Conservation (phyloP, 1,140 invertebrate species). For the Cydia amplana region DNA sequence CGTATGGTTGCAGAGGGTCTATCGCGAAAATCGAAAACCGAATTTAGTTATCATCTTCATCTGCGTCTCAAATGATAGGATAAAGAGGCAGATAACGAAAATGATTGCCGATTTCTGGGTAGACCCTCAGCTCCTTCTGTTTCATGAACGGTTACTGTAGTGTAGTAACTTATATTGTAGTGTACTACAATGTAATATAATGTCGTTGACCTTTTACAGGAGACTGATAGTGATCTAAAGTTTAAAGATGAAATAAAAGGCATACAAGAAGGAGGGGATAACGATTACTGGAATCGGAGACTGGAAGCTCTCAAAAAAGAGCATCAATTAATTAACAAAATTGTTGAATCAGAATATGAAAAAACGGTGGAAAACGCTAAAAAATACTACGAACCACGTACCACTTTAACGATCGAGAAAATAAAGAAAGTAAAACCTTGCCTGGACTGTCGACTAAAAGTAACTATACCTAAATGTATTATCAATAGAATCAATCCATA, state of each 20-base stretch:
- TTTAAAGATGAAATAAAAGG: constrained; percentile 46
- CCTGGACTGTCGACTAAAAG: constrained; percentile 62
- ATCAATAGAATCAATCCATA: background rate
- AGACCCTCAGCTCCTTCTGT: no score
- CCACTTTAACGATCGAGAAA: constrained; percentile 48
- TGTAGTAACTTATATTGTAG: no score
- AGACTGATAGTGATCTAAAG: constrained; percentile 43
- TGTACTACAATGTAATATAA: background rate
- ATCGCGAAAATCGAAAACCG: no score
- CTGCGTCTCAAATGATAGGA: no score
- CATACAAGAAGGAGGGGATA: constrained; percentile 47
- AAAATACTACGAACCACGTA: constrained; percentile 49
- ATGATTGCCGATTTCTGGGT: no score
- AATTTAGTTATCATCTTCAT: no score
- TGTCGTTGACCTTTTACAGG: constrained; percentile 44
- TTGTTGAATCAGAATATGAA: constrained; percentile 67
- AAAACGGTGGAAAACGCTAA: constrained; percentile 58
- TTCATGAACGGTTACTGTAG: no score
- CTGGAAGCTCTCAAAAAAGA: constrained; percentile 65
- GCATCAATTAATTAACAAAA: constrained; percentile 66
- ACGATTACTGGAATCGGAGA: constrained; percentile 66
- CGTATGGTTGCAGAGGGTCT: no score
- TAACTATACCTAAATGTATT: constrained; percentile 38
- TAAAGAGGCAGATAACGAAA: no score
- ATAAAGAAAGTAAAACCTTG: constrained; percentile 66